Evolutionary conservation across 2,113 vertebrate species (phyloP).

Genomic region (Paralichthys olivaceus): DNA sequence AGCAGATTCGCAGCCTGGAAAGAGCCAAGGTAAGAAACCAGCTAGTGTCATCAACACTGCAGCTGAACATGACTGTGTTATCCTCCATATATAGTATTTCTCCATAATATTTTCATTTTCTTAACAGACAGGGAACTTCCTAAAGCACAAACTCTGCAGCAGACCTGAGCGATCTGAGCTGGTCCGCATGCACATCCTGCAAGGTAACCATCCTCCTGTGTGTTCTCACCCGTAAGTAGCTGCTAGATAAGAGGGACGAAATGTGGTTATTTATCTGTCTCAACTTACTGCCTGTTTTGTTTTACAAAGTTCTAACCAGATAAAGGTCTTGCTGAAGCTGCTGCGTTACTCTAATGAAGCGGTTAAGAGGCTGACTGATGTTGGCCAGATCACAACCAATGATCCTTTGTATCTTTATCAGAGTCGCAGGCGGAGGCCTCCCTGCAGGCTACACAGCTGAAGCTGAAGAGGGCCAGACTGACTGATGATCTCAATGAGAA

Average conservation of each 20-base stretch:
- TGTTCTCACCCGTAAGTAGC: background rate
- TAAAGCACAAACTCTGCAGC: constrained; percentile 98
- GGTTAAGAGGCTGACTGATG: constrained; percentile 21
- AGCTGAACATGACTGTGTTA: background rate
- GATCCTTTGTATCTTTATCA: constrained; percentile 67
- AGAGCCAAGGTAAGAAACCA: constrained; percentile 90
- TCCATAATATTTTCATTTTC: background rate
- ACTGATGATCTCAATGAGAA: constrained; percentile 96
- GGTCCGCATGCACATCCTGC: constrained; percentile 97
- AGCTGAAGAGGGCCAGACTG: constrained; percentile 92
- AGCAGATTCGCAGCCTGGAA: constrained; percentile 96
- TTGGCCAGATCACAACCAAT: constrained; percentile 20
- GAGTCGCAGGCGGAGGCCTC: constrained; percentile 94
- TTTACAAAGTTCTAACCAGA: constrained; percentile 37
- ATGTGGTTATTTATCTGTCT: constrained; percentile 29
- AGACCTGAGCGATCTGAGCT: constrained; percentile 93
- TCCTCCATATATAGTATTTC: background rate
- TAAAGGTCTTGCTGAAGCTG: constrained; percentile 19
- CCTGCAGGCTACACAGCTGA: constrained; percentile 96
- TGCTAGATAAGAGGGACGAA: constrained; percentile 32
- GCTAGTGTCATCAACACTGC: background rate
- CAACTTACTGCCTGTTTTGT: constrained; percentile 15
- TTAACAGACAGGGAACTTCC: constrained; percentile 93
- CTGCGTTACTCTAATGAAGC: constrained; percentile 56
- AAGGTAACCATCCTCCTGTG: constrained; percentile 84